Conservation (phyloP, 1,140 invertebrate genomes). For the Neodiprion virginianus region DNA sequence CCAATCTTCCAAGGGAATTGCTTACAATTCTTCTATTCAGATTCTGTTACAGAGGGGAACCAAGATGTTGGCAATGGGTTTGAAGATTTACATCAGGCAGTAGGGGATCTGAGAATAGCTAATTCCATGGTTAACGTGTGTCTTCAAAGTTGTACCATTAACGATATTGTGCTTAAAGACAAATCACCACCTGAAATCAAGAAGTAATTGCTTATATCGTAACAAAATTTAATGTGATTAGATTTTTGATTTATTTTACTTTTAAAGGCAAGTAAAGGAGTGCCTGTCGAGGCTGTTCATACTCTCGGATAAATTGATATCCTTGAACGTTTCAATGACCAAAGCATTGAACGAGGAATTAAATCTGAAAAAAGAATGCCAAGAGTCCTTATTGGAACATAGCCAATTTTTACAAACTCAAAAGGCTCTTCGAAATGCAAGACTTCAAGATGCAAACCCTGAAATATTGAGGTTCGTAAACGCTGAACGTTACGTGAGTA, state of each 20-base stretch:
- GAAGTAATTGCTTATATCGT: conserved; percentile 29
- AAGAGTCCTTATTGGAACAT: conserved; percentile 31
- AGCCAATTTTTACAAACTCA: conserved; percentile 40
- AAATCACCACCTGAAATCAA: conserved; percentile 22
- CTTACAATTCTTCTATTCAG: conserved; percentile 11
- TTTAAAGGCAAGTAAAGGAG: conserved; percentile 32
- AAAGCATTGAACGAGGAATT: conserved; percentile 27
- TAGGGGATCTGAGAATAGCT: conserved; percentile 33
- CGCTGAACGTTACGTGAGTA: too few relatives aligned
- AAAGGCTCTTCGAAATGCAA: conserved; percentile 31
- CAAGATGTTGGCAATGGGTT: conserved; percentile 14
- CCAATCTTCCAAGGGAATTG: background rate
- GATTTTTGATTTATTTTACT: background rate
- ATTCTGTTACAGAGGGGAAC: background rate
- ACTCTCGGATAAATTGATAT: conserved; percentile 34
- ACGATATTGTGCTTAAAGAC: conserved; percentile 32
- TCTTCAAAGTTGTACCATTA: conserved; percentile 34
- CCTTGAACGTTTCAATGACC: conserved; percentile 26
- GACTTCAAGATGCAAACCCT: conserved; percentile 44
- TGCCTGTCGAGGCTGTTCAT: conserved; percentile 34
- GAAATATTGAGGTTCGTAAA: conserved; percentile 36
- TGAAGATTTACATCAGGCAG: conserved; percentile 27
- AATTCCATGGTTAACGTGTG: conserved; percentile 27
- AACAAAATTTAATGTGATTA: conserved; percentile 9
- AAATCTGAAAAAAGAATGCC: conserved; percentile 36